Base-by-base conservation (phyloP, 2,888 invertebrate species). In the Zhengitettix transpicula region DNA sequence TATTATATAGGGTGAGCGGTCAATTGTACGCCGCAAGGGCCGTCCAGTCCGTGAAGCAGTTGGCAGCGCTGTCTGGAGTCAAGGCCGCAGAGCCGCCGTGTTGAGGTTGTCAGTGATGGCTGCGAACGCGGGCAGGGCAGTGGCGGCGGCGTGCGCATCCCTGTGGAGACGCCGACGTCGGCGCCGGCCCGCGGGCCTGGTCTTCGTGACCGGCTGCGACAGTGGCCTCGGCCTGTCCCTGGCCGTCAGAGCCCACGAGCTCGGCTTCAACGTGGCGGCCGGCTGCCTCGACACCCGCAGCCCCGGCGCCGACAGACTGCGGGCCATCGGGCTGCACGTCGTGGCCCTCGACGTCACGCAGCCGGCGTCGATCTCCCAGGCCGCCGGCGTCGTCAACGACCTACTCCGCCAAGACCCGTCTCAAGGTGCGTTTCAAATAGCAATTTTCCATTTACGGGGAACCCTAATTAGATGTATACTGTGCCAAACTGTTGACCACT, bases 311-410 rank as follows among this genome's bases (percentile, higher is more conserved):
- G 16, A 63, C 12, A 60, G 61, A 1, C 64, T 73, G 40, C 56
- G 61, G 55, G 60, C 15, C 47, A 15, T 58, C 9, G 60, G 68
- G 52, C 61, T 75, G 14, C 67, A 68, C 55, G 68, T 75, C 0
- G 61, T 73, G 14, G 64, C 66, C 11, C 63, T 76, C 15, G 73
- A 77, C 66, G 71, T 77, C 9, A 73, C 71, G 10, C 69, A 69
- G 55, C 69, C 68, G 5, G 64, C 67, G 8, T 66, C 65, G 42
- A 61, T 69, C 17, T 16, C 55, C 12, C 57, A 54, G 10, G 65
- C 67, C 44, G 60, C 59, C 8, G 10, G 40, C 12, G 16, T n/a
- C n/a, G 61, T 63, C 12, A 10, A 40, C 10, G 8, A 1, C 10
- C 11, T 63, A 10, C 54, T 63, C 42, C 14, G 28, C 10, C 11